Evolutionary conservation across 2,888 invertebrate genomes (phyloP).

Genomic region (Metellina segmentata): DNA sequence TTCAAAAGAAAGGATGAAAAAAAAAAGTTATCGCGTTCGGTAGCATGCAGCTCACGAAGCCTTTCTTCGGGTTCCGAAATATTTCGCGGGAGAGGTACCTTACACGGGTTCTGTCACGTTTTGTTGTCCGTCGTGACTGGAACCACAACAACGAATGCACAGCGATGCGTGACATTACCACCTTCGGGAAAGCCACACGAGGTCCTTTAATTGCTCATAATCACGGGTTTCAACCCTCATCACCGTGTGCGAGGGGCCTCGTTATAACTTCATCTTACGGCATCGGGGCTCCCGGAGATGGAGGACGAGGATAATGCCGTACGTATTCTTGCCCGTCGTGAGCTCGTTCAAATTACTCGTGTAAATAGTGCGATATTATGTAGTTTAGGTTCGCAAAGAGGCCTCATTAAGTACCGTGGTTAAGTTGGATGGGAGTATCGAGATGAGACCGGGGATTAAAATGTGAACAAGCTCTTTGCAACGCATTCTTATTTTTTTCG

Average conservation of each 20-base stretch:
- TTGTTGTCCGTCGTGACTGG: constrained; percentile 46
- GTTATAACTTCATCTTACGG: constrained; percentile 69
- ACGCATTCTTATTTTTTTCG: too few relatives aligned
- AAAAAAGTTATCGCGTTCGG: not conserved
- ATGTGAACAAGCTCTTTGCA: too few relatives aligned
- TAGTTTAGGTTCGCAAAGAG: not conserved
- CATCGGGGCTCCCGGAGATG: constrained; percentile 14
- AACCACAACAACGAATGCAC: not conserved
- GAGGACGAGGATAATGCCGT: not conserved
- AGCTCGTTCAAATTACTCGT: not conserved
- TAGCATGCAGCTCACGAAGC: not conserved
- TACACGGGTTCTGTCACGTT: constrained; percentile 47
- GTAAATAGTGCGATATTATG: constrained; percentile 31
- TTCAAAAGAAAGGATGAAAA: not conserved
- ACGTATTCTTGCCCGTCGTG: too few relatives aligned
- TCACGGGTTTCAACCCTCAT: constrained; percentile 34
- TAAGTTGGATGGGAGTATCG: not conserved
- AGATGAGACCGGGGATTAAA: too few relatives aligned
- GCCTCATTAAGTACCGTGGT: not conserved
- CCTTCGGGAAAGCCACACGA: constrained; percentile 50
- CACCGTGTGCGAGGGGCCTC: constrained; percentile 17
- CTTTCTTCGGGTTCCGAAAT: too few relatives aligned
- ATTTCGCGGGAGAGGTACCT: too few relatives aligned
- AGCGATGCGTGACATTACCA: constrained; percentile 60
- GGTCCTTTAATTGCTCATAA: constrained; percentile 66